These are phyloP conservation scores for Tanypteryx hageni DNA, from an alignment of 2,888 invertebrate genomes.

Conservation along the genomic window DNA sequence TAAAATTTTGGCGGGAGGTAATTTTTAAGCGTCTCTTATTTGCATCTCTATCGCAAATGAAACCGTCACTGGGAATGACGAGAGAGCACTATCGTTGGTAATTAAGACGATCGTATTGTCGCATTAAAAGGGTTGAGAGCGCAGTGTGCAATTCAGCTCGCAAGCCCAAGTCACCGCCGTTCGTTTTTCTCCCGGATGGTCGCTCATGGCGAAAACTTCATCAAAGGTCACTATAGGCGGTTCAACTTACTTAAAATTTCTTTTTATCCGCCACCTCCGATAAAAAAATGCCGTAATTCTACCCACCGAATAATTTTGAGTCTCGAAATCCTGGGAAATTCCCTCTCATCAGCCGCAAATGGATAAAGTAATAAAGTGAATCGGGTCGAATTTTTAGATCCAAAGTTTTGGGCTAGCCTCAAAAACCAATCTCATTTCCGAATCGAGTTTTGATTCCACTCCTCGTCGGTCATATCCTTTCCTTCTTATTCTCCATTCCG, in stretches of 20 bases:
- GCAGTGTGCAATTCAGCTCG: no score
- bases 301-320: neutral
- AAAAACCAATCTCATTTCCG: conserved; percentile 42
- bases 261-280: neutral
- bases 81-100: no score
- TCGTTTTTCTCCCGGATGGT: no score
- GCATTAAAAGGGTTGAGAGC: no score
- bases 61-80: no score
- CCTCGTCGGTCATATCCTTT: conserved; percentile 45
- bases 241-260: neutral
- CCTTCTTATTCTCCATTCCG: neutral
- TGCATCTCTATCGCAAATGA: no score
- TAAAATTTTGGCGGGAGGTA: no score
- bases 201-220: no score
- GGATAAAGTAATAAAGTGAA: conserved; percentile 41
- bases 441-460: conserved; percentile 30
- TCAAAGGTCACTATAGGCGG: neutral
- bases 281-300: neutral
- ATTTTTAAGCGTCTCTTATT: no score
- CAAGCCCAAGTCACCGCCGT: no score
- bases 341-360: neutral
- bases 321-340: neutral
- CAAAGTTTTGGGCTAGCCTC: conserved; percentile 5
- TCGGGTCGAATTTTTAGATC: conserved; percentile 16
- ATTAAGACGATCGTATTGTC: no score